phyloP scores from a whole-genome alignment of 2,113 vertebrate species.

The Nothoprocta pentlandii region DNA sequence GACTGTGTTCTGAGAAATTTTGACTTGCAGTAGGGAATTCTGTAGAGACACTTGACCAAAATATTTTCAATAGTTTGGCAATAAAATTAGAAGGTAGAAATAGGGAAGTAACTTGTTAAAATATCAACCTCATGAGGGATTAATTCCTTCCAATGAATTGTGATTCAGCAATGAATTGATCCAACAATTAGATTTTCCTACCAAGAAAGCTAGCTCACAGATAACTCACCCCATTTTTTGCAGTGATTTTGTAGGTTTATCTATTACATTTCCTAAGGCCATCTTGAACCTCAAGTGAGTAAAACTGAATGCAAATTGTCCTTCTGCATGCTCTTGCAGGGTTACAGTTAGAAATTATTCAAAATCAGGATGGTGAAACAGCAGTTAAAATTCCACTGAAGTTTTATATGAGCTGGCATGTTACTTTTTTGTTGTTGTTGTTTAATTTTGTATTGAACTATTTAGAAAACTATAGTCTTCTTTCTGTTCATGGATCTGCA shows the following conservation, averaged over 20 bases:
- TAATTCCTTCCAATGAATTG: slow-evolving; percentile 23
- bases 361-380: background rate
- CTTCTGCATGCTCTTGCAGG: background rate
- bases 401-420: background rate
- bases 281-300: background rate
- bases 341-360: background rate
- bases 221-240: background rate
- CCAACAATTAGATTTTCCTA: background rate
- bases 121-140: background rate
- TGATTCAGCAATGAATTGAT: background rate
- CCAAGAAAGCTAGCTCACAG: background rate
- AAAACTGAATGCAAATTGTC: background rate
- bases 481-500: background rate
- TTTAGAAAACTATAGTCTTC: background rate
- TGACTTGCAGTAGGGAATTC: background rate
- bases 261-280: background rate
- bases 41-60: background rate
- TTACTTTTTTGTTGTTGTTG: background rate
- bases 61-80: background rate
- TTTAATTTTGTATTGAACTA: background rate
- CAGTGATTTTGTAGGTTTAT: background rate
- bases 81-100: background rate
- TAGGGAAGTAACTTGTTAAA: background rate
- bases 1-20: background rate
- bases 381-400: background rate